A percentile compares a stretch with the other conserved stretches of the same genome.
Conservation (phyloP, 2,113 vertebrate species). For the Laticauda laticaudata region DNA sequence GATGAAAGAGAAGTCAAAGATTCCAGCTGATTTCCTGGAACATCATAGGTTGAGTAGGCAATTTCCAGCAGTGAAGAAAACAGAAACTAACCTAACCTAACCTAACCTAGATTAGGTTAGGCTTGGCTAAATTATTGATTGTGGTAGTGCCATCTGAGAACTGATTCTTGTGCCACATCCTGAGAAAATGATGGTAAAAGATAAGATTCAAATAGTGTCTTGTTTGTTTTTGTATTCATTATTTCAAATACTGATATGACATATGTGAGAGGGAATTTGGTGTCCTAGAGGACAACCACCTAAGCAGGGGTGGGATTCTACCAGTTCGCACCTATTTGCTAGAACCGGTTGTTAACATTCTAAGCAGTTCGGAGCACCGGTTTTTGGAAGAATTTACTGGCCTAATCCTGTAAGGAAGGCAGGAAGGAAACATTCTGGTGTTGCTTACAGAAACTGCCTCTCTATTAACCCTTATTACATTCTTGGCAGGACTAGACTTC, state of each 20-base stretch:
- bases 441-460: too few relatives aligned
- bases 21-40: not conserved
- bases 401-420: too few relatives aligned
- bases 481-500: too few relatives aligned
- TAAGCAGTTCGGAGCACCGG: too few relatives aligned
- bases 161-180: not conserved
- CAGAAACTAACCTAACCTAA: not conserved
- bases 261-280: too few relatives aligned
- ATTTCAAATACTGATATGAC: not conserved
- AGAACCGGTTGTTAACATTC: too few relatives aligned
- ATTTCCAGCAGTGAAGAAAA: rapidly evolving
- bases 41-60: not conserved
- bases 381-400: too few relatives aligned
- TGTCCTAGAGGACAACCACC: too few relatives aligned
- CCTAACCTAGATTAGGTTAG: not conserved
- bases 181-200: not conserved
- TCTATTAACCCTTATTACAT: too few relatives aligned
- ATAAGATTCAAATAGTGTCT: not conserved
- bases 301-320: too few relatives aligned
- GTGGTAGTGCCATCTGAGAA: not conserved
- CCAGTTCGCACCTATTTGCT: too few relatives aligned
- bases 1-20: not conserved
- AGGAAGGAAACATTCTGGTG: too few relatives aligned
- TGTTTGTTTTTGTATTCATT: not conserved
- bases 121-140: not conserved